Percentiles rank a stretch among this genome's conserved stretches.
Conservation (phyloP, 2,113 vertebrate species). For the Carassius auratus region DNA sequence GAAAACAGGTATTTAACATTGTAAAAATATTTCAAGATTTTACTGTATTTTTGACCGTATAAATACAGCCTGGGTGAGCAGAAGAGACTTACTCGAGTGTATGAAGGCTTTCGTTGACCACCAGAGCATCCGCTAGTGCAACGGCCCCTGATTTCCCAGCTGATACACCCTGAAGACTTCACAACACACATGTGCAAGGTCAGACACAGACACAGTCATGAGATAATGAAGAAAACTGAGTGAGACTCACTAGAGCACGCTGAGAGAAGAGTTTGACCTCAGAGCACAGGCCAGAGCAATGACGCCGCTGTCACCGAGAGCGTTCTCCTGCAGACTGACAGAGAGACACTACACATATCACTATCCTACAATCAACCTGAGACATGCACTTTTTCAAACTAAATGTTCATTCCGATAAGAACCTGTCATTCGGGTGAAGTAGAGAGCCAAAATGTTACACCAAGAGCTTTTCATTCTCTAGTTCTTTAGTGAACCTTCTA, state of each 20-base stretch:
- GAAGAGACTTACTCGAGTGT: constrained; percentile 83
- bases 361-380: too few relatives aligned
- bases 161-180: constrained; percentile 87
- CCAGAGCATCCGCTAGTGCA: constrained; percentile 85
- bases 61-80: too few relatives aligned
- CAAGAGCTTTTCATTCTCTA: too few relatives aligned
- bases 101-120: constrained; percentile 81
- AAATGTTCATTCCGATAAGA: too few relatives aligned
- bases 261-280: constrained; percentile 82
- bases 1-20: too few relatives aligned
- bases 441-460: too few relatives aligned
- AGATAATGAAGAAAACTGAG: background rate
- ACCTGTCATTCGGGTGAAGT: too few relatives aligned
- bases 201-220: background rate
- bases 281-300: constrained; percentile 78
- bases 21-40: too few relatives aligned
- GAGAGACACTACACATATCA: constrained; percentile 4
- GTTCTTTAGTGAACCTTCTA: background rate
- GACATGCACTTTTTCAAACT: too few relatives aligned
- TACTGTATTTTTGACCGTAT: too few relatives aligned
- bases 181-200: constrained; percentile 29
- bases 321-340: constrained; percentile 89
- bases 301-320: constrained; percentile 85
- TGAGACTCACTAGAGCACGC: constrained; percentile 83
- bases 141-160: constrained; percentile 77